Evolutionary conservation across 2,888 invertebrate species (phyloP).

Genomic region (Orgyia antiqua): DNA sequence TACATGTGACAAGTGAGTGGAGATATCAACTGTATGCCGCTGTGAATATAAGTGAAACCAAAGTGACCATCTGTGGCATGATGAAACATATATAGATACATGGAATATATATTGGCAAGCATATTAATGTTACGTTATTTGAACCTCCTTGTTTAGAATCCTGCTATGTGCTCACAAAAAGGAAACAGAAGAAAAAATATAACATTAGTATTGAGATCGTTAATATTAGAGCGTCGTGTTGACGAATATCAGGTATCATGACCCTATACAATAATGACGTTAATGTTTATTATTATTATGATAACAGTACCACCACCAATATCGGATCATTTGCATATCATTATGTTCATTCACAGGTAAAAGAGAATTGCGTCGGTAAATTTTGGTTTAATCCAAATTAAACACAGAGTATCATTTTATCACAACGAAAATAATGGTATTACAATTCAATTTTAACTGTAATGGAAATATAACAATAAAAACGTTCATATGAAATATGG

Average conservation of each 20-base stretch:
- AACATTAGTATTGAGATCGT: constrained; percentile 65
- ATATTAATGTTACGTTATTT: constrained; percentile 69
- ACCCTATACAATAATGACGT: too few relatives aligned
- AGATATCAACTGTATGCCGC: constrained; percentile 50
- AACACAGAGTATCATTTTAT: neutral
- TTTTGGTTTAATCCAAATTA: neutral
- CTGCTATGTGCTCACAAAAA: constrained; percentile 76
- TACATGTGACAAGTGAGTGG: constrained; percentile 86
- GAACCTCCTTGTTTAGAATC: constrained; percentile 74
- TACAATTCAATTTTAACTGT: constrained; percentile 16
- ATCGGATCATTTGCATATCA: constrained; percentile 23
- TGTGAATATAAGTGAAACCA: constrained; percentile 41
- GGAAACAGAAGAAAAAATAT: constrained; percentile 70
- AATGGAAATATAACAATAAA: constrained; percentile 6
- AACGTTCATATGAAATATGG: constrained; percentile 21
- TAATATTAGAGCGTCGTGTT: constrained; percentile 42
- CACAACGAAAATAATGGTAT: constrained; percentile 1
- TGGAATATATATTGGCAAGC: constrained; percentile 69
- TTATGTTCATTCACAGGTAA: constrained; percentile 18
- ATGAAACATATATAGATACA: constrained; percentile 42
- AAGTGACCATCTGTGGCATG: constrained; percentile 51
- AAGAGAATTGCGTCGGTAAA: constrained; percentile 15
- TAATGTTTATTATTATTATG: constrained; percentile 28
- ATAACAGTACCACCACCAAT: constrained; percentile 47
- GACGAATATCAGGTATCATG: too few relatives aligned